A percentile compares a stretch with the other conserved stretches of the same genome.
These are phyloP conservation scores for Hipposideros armiger DNA, from an alignment of 2,113 vertebrate genomes.

Conservation along the genomic window DNA sequence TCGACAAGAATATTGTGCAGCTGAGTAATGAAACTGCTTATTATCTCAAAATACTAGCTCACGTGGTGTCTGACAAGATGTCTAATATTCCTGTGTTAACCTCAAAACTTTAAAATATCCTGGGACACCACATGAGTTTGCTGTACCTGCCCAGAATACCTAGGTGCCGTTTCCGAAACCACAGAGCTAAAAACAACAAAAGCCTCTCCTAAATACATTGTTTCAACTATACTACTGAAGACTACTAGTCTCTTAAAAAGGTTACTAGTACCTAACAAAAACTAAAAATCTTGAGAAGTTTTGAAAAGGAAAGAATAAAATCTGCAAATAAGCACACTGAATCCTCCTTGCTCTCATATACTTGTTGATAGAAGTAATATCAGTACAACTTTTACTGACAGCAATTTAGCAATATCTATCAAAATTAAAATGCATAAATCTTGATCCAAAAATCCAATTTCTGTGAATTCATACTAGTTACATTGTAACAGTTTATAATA, in stretches of 20 bases:
- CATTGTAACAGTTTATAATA: neutral
- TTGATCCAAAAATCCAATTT: neutral
- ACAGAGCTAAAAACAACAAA: neutral
- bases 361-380: neutral
- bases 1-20: neutral
- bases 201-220: neutral
- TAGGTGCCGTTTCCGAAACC: constrained; percentile 12
- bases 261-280: neutral
- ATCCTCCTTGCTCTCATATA: neutral
- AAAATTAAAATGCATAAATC: constrained; percentile 55
- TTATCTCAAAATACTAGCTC: constrained; percentile 49
- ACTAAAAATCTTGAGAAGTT: constrained; percentile 8
- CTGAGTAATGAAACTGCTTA: neutral
- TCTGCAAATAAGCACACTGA: neutral
- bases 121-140: neutral
- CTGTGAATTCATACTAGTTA: constrained; percentile 26
- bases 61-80: neutral
- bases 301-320: constrained; percentile 38
- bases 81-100: neutral
- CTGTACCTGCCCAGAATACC: neutral
- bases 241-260: neutral
- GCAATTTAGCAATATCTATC: constrained; percentile 33
- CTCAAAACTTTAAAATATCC: neutral
- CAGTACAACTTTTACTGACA: neutral
- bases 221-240: neutral